Percentiles rank a stretch among this genome's conserved stretches.
These are phyloP conservation scores for Theretra japonica DNA, from an alignment of 2,888 invertebrate species.

Conservation along the genomic window DNA sequence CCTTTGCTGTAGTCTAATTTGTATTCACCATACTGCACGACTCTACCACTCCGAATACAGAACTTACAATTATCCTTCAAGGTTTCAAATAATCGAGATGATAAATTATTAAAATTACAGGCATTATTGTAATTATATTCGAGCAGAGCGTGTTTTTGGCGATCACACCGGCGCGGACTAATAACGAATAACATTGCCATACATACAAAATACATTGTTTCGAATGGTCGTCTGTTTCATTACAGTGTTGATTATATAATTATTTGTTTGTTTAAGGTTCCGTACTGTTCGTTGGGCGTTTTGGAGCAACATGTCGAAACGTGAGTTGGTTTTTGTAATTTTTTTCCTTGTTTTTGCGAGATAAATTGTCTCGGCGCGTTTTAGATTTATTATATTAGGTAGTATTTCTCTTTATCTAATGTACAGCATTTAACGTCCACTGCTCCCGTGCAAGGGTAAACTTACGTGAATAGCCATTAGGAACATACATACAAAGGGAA, in stretches of 20 bases:
- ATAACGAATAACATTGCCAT: constrained; percentile 34
- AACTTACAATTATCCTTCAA: too few species aligned
- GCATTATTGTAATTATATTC: not conserved
- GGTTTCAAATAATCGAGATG: constrained; percentile 1
- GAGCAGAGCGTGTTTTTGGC: not conserved
- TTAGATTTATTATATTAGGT: not conserved
- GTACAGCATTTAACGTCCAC: too few species aligned
- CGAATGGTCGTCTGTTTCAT: constrained; percentile 36
- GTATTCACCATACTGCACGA: too few species aligned
- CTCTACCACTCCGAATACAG: too few species aligned
- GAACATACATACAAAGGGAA: too few species aligned
- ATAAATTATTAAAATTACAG: constrained; percentile 6
- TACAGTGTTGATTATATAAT: constrained; percentile 24
- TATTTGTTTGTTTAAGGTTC: constrained; percentile 39
- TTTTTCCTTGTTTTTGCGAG: constrained; percentile 10
- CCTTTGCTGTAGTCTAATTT: too few species aligned
- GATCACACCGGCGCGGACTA: not conserved
- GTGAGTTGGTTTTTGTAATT: constrained; percentile 37
- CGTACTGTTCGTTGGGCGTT: constrained; percentile 32
- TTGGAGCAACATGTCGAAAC: constrained; percentile 40
- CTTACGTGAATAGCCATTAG: too few species aligned
- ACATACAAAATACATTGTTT: constrained; percentile 35
- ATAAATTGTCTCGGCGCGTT: not conserved
- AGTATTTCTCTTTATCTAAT: too few species aligned
- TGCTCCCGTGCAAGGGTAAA: too few species aligned